Evolutionary conservation across 2,797 vertebrate species (phyloP).

Genomic region (Epinephelus awoara): DNA sequence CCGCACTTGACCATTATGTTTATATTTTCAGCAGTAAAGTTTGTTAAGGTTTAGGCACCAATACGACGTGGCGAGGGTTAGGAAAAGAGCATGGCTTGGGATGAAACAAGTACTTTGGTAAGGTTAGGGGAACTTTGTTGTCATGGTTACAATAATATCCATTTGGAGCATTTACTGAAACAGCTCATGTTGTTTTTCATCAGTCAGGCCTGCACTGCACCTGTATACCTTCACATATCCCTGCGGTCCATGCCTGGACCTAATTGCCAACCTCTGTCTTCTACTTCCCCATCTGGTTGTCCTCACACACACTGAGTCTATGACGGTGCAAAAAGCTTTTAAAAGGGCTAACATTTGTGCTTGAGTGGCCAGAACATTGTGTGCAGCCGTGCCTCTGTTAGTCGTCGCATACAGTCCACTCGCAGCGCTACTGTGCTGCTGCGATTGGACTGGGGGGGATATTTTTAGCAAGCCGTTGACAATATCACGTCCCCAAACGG

Average conservation of each 20-base stretch:
- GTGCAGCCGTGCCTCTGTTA: constrained; percentile 50
- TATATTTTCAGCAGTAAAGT: too few relatives aligned
- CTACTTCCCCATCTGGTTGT: constrained; percentile 42
- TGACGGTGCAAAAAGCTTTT: constrained; percentile 78
- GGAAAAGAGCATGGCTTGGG: too few relatives aligned
- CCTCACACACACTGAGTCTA: constrained; percentile 37
- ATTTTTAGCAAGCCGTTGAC: constrained; percentile 76
- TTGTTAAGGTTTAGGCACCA: background rate
- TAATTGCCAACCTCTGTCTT: constrained; percentile 55
- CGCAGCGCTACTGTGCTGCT: constrained; percentile 35
- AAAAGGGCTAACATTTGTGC: constrained; percentile 77
- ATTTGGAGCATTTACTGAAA: background rate
- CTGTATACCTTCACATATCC: constrained; percentile 6
- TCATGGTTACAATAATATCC: too few relatives aligned
- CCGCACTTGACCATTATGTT: too few relatives aligned
- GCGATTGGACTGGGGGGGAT: constrained; percentile 49
- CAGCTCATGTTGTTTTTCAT: constrained; percentile 1
- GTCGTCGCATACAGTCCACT: constrained; percentile 46
- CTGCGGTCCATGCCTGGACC: background rate
- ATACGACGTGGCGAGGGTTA: background rate
- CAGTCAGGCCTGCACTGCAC: constrained; percentile 3
- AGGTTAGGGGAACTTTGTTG: too few relatives aligned
- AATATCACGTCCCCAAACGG: constrained; percentile 76
- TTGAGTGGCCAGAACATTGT: constrained; percentile 78
- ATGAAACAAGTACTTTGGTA: too few relatives aligned